A percentile compares a stretch with the other conserved stretches of the same genome.
Conservation (phyloP, 2,888 invertebrate genomes). For the Oxytorus armatus region DNA sequence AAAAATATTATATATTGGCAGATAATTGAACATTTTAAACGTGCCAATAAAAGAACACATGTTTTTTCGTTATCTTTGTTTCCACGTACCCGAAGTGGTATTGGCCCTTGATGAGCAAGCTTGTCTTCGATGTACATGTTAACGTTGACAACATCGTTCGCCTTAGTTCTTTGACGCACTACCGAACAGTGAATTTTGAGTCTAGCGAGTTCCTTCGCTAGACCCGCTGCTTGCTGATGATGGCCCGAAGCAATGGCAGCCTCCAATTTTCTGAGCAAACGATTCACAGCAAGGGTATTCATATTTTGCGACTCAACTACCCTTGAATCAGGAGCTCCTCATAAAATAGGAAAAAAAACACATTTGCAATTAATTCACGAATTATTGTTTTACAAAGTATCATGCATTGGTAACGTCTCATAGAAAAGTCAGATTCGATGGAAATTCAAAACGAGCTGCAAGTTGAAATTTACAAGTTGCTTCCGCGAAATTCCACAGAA, state of each 20-base stretch:
- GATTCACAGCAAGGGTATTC: constrained; percentile 87
- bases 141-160: constrained; percentile 86
- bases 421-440: no score
- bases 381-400: no score
- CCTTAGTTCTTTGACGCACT: constrained; percentile 84
- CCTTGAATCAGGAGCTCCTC: constrained; percentile 40
- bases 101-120: constrained; percentile 92
- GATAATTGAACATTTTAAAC: no score
- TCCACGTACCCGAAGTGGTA: constrained; percentile 87
- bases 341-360: constrained; percentile 11
- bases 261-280: constrained; percentile 90
- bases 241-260: constrained; percentile 92
- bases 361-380: no score
- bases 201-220: constrained; percentile 91
- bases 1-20: no score
- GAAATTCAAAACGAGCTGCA: no score
- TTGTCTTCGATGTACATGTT: constrained; percentile 93
- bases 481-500: no score
- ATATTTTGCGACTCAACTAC: constrained; percentile 79
- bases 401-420: no score
- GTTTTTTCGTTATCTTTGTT: no score
- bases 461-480: no score
- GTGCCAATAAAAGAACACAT: no score
- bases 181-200: constrained; percentile 91
- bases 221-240: constrained; percentile 90